A percentile compares a stretch with the other conserved stretches of the same genome.
phyloP scores from a whole-genome alignment of 2,888 invertebrate genomes.

The Drosophila kuntzei region DNA sequence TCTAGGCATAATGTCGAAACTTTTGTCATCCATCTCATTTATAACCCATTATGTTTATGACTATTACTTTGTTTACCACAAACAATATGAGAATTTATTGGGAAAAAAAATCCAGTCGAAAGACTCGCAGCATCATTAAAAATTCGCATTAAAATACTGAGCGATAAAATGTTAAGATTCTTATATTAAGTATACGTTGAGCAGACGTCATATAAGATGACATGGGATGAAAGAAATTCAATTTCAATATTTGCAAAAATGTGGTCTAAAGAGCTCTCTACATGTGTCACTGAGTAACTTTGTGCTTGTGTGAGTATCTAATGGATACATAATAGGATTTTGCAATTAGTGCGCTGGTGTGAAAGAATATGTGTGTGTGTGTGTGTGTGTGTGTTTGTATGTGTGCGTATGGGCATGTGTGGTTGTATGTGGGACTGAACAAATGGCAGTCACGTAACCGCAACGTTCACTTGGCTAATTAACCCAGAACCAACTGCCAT shows the following conservation, averaged over 20 bases:
- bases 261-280: conserved; percentile 8
- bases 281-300: conserved; percentile 28
- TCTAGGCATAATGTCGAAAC: conserved; percentile 15
- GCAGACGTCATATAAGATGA: conserved; percentile 17
- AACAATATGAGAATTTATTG: conserved; percentile 34
- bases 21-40: conserved; percentile 36
- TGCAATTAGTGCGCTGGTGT: conserved; percentile 68
- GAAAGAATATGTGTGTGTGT: conserved; percentile 29
- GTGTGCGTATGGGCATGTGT: conserved; percentile 30
- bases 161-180: conserved; percentile 29
- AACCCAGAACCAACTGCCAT: conserved; percentile 74
- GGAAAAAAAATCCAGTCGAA: conserved; percentile 6
- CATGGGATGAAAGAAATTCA: conserved; percentile 23
- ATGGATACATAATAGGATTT: conserved; percentile 83
- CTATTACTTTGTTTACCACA: conserved; percentile 56
- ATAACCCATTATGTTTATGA: conserved; percentile 54
- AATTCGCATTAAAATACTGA: conserved; percentile 51
- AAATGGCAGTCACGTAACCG: conserved; percentile 63
- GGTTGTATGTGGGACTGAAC: conserved; percentile 20
- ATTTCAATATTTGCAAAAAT: conserved; percentile 40
- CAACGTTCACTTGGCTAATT: conserved; percentile 72
- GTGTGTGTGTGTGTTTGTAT: conserved; percentile 21
- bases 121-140: conserved; percentile 38
- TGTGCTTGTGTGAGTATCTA: conserved; percentile 74
- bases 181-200: conserved; percentile 36